Evolutionary conservation across 2,113 vertebrate species (phyloP).

Genomic region (Sitta europaea): DNA sequence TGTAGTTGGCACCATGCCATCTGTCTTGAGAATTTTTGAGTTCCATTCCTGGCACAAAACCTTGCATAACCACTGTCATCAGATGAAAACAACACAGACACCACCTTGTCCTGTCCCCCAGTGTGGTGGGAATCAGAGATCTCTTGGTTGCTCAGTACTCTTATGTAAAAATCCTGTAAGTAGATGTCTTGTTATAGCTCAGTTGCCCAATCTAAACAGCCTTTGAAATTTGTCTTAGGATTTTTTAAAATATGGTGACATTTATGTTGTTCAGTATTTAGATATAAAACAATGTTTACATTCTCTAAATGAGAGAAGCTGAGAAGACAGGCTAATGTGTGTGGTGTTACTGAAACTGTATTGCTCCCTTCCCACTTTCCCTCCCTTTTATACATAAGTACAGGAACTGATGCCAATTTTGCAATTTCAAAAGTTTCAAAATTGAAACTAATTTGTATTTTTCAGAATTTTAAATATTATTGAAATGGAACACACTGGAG

Average conservation of each 20-base stretch:
- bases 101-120: not conserved
- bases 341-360: not conserved
- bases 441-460: not conserved
- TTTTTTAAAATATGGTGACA: not conserved
- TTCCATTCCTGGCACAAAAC: not conserved
- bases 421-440: not conserved
- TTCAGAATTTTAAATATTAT: not conserved
- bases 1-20: accelerated
- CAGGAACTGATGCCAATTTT: not conserved
- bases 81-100: not conserved
- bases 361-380: not conserved
- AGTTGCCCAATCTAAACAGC: not conserved
- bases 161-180: not conserved
- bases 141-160: not conserved
- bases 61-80: not conserved
- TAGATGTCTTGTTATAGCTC: not conserved
- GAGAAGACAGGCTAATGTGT: not conserved
- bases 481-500: not conserved
- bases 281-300: not conserved
- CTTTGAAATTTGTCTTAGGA: not conserved
- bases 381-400: not conserved
- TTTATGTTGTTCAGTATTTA: not conserved
- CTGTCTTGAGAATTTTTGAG: not conserved
- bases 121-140: not conserved
- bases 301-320: not conserved